These are phyloP conservation scores for Nasonia vitripennis DNA, from an alignment of 1,140 invertebrate genomes.

Conservation along the genomic window DNA sequence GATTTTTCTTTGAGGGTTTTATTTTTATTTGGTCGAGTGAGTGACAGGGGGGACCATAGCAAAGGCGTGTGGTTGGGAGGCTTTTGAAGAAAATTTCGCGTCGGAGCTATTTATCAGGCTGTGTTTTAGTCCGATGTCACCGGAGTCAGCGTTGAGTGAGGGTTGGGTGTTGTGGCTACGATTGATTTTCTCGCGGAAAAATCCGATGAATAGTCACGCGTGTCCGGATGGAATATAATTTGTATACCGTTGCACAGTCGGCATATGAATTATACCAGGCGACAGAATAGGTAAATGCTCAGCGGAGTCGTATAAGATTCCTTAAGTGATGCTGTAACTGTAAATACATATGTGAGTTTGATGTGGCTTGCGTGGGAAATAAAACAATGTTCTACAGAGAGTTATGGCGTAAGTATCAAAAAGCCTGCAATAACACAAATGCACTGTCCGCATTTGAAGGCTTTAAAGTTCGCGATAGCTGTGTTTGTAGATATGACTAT, in stretches of 20 bases:
- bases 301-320: neutral
- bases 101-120: neutral
- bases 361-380: neutral
- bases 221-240: neutral
- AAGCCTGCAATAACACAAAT: neutral
- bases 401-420: neutral
- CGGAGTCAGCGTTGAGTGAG: neutral
- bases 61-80: too few relatives aligned
- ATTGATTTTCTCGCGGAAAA: neutral
- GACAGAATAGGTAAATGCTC: neutral
- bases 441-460: neutral
- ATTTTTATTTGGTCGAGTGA: neutral
- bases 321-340: neutral
- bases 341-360: neutral
- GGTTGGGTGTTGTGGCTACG: neutral
- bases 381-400: too few relatives aligned
- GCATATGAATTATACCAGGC: neutral
- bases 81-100: neutral
- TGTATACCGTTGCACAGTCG: neutral
- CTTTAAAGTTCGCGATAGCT: too few relatives aligned
- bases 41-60: too few relatives aligned
- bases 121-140: neutral
- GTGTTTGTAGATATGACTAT: neutral
- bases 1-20: neutral
- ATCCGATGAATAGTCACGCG: neutral